Evolutionary conservation across 1,140 invertebrate genomes (phyloP), one percentile per base, ranked within the genome.

Genomic region (Leptinotarsa defecta): DNA sequence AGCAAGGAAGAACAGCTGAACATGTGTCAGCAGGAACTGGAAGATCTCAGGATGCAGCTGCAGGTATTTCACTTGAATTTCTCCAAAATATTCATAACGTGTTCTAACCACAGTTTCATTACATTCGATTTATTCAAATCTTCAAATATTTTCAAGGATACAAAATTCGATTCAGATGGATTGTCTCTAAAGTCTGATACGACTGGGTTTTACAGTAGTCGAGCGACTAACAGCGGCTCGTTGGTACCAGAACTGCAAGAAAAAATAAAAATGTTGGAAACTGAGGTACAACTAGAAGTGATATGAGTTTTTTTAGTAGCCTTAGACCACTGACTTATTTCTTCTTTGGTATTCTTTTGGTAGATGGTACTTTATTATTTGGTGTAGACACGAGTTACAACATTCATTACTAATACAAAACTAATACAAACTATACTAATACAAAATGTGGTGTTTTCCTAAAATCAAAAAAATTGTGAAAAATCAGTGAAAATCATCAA

Each of bases 21-120:
- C 68, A 82, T 87, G 48, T 73, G 86, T 3, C 73, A 83, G 6
- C 77, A 80, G 4, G 86, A 87, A 63, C 77, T 82, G 4, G 78
- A 79, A 2, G 85, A 88, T 64, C 63, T 87, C 0, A 81, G 80
- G 43, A 13, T 27, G 13, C 80, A 81, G 61, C 61, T 83, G 24
- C 76, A 77, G 61, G 81, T 83, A 71, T 78, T 48, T 65, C 11
- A 34, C 20, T 65, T 22, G 20, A 57, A 15, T 57, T 57, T 57
- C n/a, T 57, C 15, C 52, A 57, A 19, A 19, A 57, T 43, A 43
- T 43, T 43, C 8, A 11, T 43, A 43, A 43, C 1, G 8, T 43
- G 34, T 43, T 11, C 34, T 3, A 11, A 43, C 34, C 8, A 43
- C 8, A 43, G 6, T 34, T 43, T 43, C 34, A 11, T 43, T 8